phyloP scores from a whole-genome alignment of 2,797 vertebrate species.

The Lacerta viridis region DNA sequence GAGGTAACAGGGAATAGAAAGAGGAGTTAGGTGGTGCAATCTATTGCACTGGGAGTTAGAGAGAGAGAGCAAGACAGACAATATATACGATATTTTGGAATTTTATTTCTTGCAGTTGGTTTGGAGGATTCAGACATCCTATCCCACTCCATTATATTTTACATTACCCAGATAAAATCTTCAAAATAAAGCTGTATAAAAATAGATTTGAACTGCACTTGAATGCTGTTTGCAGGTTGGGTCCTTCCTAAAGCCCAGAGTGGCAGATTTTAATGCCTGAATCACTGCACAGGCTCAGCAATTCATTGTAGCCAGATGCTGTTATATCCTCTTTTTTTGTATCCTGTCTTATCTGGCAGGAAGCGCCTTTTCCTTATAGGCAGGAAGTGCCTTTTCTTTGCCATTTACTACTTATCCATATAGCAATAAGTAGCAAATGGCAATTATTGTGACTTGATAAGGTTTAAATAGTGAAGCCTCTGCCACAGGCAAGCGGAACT shows the following conservation, averaged over 20 bases:
- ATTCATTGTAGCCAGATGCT: background rate
- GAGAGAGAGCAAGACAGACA: background rate
- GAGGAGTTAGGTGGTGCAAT: too few relatives aligned
- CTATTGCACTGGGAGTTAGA: too few relatives aligned
- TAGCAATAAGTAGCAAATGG: background rate
- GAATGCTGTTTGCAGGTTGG: background rate
- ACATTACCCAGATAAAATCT: slow-evolving; percentile 1
- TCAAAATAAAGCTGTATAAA: background rate
- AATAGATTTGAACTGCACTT: background rate
- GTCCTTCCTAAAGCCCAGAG: background rate
- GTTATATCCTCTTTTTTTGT: slow-evolving; percentile 17
- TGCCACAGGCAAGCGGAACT: background rate
- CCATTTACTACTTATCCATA: background rate
- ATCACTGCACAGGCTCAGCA: slow-evolving; percentile 22
- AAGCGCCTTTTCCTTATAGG: slow-evolving; percentile 11
- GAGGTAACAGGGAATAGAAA: too few relatives aligned
- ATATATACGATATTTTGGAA: background rate
- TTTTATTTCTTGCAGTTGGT: background rate
- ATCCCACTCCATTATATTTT: background rate
- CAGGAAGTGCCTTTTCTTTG: slow-evolving; percentile 16
- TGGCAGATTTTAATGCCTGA: slow-evolving; percentile 16
- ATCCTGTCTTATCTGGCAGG: slow-evolving; percentile 9
- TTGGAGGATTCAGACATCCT: background rate
- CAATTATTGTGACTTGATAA: background rate
- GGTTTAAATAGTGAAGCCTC: slow-evolving; percentile 28